A percentile compares a stretch with the other conserved stretches of the same genome.
Conservation (phyloP, 1,140 invertebrate species). For the Vanessa atalanta region DNA sequence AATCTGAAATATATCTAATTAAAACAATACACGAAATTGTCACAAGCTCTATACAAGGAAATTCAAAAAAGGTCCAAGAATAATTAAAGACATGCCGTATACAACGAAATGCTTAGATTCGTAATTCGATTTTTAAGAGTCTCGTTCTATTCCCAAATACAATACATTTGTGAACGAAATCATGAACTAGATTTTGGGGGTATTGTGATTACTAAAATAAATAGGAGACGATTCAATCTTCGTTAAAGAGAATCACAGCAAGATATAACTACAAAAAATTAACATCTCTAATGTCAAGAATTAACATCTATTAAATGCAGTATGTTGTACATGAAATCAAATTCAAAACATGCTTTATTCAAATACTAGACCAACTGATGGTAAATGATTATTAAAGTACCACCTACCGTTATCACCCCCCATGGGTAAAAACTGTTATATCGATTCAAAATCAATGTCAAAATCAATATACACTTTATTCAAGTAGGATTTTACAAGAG, state of each 20-base stretch:
- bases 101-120: conserved; percentile 8
- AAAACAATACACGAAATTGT: conserved; percentile 1
- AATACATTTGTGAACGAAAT: conserved; percentile 28
- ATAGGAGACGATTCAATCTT: not conserved
- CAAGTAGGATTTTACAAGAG: too few relatives aligned
- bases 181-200: not conserved
- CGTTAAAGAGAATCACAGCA: not conserved
- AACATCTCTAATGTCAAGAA: too few relatives aligned
- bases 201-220: not conserved
- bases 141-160: conserved; percentile 2
- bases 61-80: conserved; percentile 17
- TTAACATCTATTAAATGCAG: too few relatives aligned
- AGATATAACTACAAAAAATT: too few relatives aligned
- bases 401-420: too few relatives aligned
- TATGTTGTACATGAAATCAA: too few relatives aligned
- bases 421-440: too few relatives aligned
- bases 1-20: not conserved
- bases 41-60: not conserved
- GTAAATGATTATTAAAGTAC: too few relatives aligned
- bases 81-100: conserved; percentile 19
- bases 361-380: too few relatives aligned
- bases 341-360: too few relatives aligned
- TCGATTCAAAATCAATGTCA: too few relatives aligned
- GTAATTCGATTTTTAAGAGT: conserved; percentile 31
- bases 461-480: too few relatives aligned